Conservation (phyloP, 1,140 invertebrate species). For the Zophobas morio region DNA sequence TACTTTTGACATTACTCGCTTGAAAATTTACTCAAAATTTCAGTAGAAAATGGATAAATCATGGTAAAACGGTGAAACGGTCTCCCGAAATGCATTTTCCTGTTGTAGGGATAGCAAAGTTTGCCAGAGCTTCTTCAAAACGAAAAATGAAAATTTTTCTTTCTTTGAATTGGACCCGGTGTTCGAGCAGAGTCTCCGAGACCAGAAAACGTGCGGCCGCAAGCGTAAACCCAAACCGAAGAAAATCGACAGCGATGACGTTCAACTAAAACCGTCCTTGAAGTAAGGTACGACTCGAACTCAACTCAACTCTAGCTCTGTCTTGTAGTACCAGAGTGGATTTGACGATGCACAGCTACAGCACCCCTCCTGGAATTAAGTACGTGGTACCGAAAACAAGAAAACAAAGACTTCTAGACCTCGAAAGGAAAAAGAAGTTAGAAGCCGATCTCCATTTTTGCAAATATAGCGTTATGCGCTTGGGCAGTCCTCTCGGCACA, state of each 20-base stretch:
- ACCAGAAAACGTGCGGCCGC: not conserved
- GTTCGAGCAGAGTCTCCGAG: slow-evolving; percentile 45
- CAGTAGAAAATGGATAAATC: slow-evolving; percentile 27
- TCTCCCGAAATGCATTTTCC: not conserved
- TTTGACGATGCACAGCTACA: slow-evolving; percentile 38
- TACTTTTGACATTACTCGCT: not conserved
- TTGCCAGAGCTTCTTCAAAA: too few relatives aligned
- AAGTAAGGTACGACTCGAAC: slow-evolving; percentile 48
- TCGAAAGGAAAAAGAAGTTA: slow-evolving; percentile 46
- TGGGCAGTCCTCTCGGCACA: slow-evolving; percentile 46
- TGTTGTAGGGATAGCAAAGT: not conserved
- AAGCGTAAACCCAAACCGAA: slow-evolving; percentile 41
- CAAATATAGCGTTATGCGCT: slow-evolving; percentile 46
- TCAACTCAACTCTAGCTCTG: not conserved
- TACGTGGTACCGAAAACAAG: slow-evolving; percentile 54
- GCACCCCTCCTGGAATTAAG: slow-evolving; percentile 49
- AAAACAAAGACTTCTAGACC: slow-evolving; percentile 32
- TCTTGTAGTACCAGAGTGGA: slow-evolving; percentile 54
- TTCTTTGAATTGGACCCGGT: slow-evolving; percentile 51
- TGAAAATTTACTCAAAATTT: slow-evolving; percentile 31
- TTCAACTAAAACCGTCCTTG: slow-evolving; percentile 53
- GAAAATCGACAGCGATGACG: slow-evolving; percentile 34
- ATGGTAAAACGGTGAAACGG: not conserved
- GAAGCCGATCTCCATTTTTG: slow-evolving; percentile 52
- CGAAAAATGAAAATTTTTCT: not conserved